Evolutionary conservation across 2,797 vertebrate species (phyloP).

Genomic region (Eidolon dupreanum): DNA sequence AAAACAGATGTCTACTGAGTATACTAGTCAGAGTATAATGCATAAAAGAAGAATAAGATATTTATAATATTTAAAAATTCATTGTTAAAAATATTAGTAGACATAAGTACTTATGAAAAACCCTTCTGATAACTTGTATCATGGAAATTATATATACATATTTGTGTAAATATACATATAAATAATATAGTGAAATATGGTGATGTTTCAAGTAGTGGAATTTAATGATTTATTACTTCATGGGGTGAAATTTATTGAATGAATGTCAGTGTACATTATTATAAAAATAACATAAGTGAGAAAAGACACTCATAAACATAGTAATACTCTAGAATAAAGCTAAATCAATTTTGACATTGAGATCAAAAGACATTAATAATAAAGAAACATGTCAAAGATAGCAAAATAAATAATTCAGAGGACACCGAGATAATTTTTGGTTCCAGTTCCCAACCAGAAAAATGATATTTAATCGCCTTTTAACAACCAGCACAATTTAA

Average conservation of each 20-base stretch:
- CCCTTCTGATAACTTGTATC: not conserved
- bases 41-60: not conserved
- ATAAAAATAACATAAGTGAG: not conserved
- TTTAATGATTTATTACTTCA: not conserved
- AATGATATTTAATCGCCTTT: not conserved
- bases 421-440: not conserved
- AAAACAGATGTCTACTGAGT: not conserved
- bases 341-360: constrained; percentile 1
- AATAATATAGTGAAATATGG: not conserved
- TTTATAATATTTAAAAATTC: not conserved
- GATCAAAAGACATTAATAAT: constrained; percentile 10
- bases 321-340: not conserved
- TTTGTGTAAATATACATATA: not conserved
- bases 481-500: not conserved
- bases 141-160: not conserved
- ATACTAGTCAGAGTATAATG: not conserved
- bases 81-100: not conserved
- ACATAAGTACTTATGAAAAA: not conserved
- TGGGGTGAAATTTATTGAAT: not conserved
- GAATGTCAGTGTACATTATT: not conserved
- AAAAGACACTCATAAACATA: not conserved
- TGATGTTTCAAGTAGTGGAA: not conserved
- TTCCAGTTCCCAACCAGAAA: not conserved
- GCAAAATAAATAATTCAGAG: not conserved
- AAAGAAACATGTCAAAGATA: not conserved